phyloP scores from a whole-genome alignment of 2,797 vertebrate genomes.

The Pyrocephalus nanus region DNA sequence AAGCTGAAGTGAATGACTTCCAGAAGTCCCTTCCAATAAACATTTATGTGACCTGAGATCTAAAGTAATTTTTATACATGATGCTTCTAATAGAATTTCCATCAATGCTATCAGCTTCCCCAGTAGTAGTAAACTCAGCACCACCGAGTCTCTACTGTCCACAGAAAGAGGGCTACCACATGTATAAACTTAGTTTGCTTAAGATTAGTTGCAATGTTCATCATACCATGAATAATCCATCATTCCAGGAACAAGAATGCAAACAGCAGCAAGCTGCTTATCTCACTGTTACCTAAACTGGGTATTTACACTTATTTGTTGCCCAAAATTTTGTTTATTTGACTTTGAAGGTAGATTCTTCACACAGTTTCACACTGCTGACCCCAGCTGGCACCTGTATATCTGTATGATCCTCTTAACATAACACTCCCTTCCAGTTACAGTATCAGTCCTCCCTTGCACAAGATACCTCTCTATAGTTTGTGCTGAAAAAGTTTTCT shows the following conservation, averaged over 20 bases:
- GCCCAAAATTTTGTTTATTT: not conserved
- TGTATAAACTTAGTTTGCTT: not conserved
- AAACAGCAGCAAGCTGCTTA: not conserved
- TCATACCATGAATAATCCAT: not conserved
- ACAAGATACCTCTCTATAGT: not conserved
- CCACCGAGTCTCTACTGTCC: not conserved
- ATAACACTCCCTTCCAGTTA: not conserved
- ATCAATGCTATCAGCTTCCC: not conserved
- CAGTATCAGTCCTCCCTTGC: not conserved
- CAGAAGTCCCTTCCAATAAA: constrained; percentile 11
- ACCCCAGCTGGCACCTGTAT: not conserved
- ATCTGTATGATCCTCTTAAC: not conserved
- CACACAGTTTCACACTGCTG: not conserved
- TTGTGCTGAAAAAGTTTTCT: not conserved
- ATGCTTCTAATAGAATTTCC: not conserved
- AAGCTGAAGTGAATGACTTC: constrained; percentile 13
- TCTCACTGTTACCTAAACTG: not conserved
- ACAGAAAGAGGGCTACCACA: not conserved
- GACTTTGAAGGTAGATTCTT: not conserved
- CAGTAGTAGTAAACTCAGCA: not conserved
- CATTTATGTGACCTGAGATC: not conserved
- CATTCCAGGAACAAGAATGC: not conserved
- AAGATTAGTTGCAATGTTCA: not conserved
- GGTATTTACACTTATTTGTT: not conserved
- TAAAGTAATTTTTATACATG: not conserved